phyloP scores from a whole-genome alignment of 2,888 invertebrate genomes.

The Coleophora deauratella region DNA sequence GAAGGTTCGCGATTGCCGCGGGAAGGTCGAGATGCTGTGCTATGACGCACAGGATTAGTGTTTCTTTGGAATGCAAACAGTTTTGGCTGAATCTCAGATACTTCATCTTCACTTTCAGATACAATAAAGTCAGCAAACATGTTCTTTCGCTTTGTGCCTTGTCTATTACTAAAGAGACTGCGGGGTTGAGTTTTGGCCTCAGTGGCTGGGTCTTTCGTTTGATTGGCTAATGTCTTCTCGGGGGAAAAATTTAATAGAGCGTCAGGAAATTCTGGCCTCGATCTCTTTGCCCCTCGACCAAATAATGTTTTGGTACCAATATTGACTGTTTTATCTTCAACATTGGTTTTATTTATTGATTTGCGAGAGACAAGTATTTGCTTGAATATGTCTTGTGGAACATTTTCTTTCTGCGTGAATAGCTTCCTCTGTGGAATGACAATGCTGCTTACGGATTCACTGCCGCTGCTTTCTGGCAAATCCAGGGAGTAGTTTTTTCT shows the following conservation, averaged over 20 bases:
- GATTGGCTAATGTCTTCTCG: slow-evolving; percentile 38
- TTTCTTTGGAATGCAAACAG: slow-evolving; percentile 41
- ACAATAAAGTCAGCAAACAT: slow-evolving; percentile 51
- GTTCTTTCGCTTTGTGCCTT: slow-evolving; percentile 43
- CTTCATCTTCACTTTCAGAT: slow-evolving; percentile 57
- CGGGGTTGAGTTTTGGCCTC: slow-evolving; percentile 31
- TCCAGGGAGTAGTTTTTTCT: slow-evolving; percentile 39
- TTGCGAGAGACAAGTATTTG: slow-evolving; percentile 36
- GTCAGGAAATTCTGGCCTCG: slow-evolving; percentile 43
- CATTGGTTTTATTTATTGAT: slow-evolving; percentile 28
- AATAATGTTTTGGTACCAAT: slow-evolving; percentile 42
- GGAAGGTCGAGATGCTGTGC: slow-evolving; percentile 18
- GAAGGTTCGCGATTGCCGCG: slow-evolving; percentile 26
- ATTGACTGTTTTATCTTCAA: slow-evolving; percentile 32
- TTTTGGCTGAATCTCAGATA: slow-evolving; percentile 45
- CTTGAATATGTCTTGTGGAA: slow-evolving; percentile 32
- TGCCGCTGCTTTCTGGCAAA: slow-evolving; percentile 54
- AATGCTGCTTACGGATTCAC: slow-evolving; percentile 57
- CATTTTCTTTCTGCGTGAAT: slow-evolving; percentile 45
- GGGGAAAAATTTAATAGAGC: slow-evolving; percentile 42
- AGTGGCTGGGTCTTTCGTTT: slow-evolving; percentile 32
- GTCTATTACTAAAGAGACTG: slow-evolving; percentile 43
- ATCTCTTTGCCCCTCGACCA: slow-evolving; percentile 27
- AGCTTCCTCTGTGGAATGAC: slow-evolving; percentile 50
- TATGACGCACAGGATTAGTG: slow-evolving; percentile 18